Percentiles rank a stretch among this genome's conserved stretches.
phyloP scores from a whole-genome alignment of 2,888 invertebrate species.

The Polylopha cassiicola region DNA sequence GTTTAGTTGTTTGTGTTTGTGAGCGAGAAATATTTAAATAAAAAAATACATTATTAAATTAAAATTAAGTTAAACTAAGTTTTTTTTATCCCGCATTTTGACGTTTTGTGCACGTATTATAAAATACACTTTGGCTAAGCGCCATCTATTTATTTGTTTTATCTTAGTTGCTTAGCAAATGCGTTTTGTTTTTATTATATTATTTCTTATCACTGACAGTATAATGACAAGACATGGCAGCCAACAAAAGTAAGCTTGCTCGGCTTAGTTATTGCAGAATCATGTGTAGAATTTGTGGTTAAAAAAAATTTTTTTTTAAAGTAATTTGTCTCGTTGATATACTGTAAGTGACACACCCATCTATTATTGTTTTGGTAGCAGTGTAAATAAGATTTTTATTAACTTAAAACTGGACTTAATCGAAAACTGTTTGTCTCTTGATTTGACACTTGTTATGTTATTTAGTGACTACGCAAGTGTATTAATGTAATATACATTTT shows the following conservation, averaged over 20 bases:
- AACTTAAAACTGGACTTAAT: constrained; percentile 40
- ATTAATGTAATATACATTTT: constrained; percentile 56
- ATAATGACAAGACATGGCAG: no score
- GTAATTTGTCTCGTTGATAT: no score
- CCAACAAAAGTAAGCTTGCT: no score
- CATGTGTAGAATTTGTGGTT: no score
- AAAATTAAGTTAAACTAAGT: background rate
- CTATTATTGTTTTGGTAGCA: constrained; percentile 57
- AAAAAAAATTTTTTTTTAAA: no score
- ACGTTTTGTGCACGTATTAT: constrained; percentile 6
- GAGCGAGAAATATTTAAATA: no score
- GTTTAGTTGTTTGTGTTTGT: no score
- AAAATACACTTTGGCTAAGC: constrained; percentile 29
- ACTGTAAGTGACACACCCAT: no score
- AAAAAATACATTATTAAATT: no score
- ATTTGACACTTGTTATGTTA: constrained; percentile 60
- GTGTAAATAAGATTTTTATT: constrained; percentile 75
- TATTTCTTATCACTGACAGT: constrained; percentile 40
- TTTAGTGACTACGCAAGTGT: constrained; percentile 65
- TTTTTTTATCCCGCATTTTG: constrained; percentile 16
- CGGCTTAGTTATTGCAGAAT: no score
- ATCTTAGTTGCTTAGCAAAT: constrained; percentile 65
- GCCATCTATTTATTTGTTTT: constrained; percentile 55
- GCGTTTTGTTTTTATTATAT: constrained; percentile 48
- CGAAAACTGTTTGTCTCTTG: constrained; percentile 21